phyloP scores from a whole-genome alignment of 2,797 vertebrate genomes.

The Nannoperca australis region DNA sequence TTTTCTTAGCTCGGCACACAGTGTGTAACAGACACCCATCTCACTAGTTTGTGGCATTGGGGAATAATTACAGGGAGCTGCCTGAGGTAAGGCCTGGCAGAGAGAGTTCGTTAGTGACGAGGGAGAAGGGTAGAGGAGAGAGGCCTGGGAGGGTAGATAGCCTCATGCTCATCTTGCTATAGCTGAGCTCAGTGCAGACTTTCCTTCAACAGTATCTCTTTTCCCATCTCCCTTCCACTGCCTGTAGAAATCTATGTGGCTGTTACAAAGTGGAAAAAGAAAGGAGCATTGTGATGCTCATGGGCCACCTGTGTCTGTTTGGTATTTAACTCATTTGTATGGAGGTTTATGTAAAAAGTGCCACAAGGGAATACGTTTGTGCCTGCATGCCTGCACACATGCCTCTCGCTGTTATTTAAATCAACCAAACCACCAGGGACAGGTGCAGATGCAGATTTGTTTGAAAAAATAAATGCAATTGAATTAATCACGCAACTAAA shows the following conservation, averaged over 20 bases:
- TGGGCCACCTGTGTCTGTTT: slow-evolving; percentile 61
- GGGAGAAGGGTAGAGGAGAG: slow-evolving; percentile 67
- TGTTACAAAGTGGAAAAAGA: slow-evolving; percentile 45
- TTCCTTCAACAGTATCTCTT: slow-evolving; percentile 53
- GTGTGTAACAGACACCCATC: slow-evolving; percentile 84
- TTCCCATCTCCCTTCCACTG: slow-evolving; percentile 50
- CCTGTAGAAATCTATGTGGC: slow-evolving; percentile 51
- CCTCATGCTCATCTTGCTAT: slow-evolving; percentile 52
- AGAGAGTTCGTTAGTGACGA: slow-evolving; percentile 83
- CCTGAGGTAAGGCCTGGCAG: slow-evolving; percentile 86
- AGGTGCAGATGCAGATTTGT: slow-evolving; percentile 48
- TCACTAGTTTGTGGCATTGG: slow-evolving; percentile 83
- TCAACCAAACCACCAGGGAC: slow-evolving; percentile 43
- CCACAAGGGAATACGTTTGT: slow-evolving; percentile 46
- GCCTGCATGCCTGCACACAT: slow-evolving; percentile 20
- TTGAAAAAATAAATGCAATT: slow-evolving; percentile 46
- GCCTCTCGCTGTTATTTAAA: slow-evolving; percentile 56
- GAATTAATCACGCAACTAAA: slow-evolving; percentile 46
- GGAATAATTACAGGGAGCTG: slow-evolving; percentile 86
- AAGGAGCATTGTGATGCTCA: slow-evolving; percentile 47
- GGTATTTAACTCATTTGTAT: slow-evolving; percentile 73
- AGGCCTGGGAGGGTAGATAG: slow-evolving; percentile 67
- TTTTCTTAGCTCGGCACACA: slow-evolving; percentile 78
- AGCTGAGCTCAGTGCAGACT: slow-evolving; percentile 65
- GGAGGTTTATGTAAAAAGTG: slow-evolving; percentile 56